phyloP scores from a whole-genome alignment of 1,140 invertebrate species.

The Musca domestica region DNA sequence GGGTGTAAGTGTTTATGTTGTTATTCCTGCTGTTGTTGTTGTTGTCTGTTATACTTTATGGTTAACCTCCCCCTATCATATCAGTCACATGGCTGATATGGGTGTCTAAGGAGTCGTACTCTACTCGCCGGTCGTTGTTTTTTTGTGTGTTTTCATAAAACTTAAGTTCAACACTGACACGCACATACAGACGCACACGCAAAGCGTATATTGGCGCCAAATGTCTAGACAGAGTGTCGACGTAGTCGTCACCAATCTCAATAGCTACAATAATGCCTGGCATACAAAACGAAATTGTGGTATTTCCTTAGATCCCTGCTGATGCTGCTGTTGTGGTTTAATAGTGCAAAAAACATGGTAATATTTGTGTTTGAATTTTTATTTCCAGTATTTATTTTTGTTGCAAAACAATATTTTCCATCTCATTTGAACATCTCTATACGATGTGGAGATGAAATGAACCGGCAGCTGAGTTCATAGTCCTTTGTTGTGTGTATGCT shows the following conservation, averaged over 20 bases:
- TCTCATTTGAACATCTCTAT: too few relatives aligned
- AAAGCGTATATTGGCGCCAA: conserved; percentile 20
- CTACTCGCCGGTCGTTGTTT: neutral
- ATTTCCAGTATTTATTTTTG: neutral
- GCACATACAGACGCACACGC: neutral
- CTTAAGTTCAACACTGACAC: neutral
- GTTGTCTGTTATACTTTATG: neutral
- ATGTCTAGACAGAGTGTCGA: conserved; percentile 28
- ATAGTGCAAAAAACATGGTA: neutral
- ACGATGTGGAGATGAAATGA: too few relatives aligned
- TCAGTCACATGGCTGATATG: neutral
- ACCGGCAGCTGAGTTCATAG: neutral
- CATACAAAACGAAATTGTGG: neutral
- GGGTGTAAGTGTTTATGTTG: too few relatives aligned
- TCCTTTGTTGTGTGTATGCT: neutral
- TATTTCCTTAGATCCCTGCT: neutral
- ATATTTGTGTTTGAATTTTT: conserved; percentile 6
- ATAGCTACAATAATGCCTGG: neutral
- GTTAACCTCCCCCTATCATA: neutral
- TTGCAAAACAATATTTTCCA: neutral
- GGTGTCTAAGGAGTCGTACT: neutral
- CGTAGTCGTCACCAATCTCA: neutral
- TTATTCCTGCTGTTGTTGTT: too few relatives aligned
- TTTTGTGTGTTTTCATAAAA: neutral
- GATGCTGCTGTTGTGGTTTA: neutral